Conservation (phyloP, 2,888 invertebrate species). For the Crepidodera aurea region DNA sequence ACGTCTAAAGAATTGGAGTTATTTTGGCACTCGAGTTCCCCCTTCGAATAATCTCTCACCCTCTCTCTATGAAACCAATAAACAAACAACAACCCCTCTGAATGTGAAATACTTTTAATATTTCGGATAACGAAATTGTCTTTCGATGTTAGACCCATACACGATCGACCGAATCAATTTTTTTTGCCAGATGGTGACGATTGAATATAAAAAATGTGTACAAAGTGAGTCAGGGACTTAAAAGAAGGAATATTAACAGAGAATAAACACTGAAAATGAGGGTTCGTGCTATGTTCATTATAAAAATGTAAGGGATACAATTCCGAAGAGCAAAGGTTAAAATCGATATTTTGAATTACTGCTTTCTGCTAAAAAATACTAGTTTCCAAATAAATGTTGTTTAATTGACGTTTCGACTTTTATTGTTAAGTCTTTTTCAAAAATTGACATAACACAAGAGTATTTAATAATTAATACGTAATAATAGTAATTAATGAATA, state of each 20-base stretch:
- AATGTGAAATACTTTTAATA: conserved; percentile 40
- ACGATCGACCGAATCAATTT: conserved; percentile 6
- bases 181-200: conserved; percentile 10
- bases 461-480: too few relatives aligned
- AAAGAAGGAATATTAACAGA: conserved; percentile 3
- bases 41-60: conserved; percentile 39
- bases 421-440: too few relatives aligned
- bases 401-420: too few relatives aligned
- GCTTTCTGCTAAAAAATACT: too few relatives aligned
- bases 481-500: too few relatives aligned
- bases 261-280: conserved; percentile 3
- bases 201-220: conserved; percentile 9
- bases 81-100: conserved; percentile 41
- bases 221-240: background rate
- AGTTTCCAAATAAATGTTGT: too few relatives aligned
- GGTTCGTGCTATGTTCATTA: background rate
- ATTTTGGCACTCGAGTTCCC: conserved; percentile 37
- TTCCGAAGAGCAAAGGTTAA: too few relatives aligned
- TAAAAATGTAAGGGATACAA: background rate
- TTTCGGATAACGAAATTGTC: conserved; percentile 36
- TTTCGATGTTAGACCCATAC: conserved; percentile 23
- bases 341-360: too few relatives aligned
- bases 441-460: too few relatives aligned
- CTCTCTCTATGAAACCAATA: conserved; percentile 41
- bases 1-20: conserved; percentile 38